Percentiles rank a stretch among this genome's conserved stretches.
phyloP scores from a whole-genome alignment of 2,113 vertebrate species.

The Ptilorrhoa leucosticta region DNA sequence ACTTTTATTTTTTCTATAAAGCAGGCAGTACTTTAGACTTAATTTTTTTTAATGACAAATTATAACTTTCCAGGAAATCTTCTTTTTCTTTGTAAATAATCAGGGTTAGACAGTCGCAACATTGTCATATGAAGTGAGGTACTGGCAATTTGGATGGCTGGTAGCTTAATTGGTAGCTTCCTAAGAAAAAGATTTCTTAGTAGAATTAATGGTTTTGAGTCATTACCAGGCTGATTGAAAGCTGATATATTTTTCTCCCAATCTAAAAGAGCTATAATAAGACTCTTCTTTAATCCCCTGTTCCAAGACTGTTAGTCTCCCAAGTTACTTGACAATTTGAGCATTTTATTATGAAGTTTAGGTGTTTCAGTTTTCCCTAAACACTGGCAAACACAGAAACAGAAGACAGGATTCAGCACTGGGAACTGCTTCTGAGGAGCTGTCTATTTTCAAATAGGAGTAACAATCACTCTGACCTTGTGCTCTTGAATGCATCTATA shows the following conservation, averaged over 20 bases:
- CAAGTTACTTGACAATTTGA: background rate
- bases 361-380: background rate
- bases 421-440: background rate
- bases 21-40: background rate
- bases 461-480: background rate
- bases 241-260: background rate
- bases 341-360: background rate
- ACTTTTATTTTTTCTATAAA: background rate
- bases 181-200: background rate
- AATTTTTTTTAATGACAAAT: background rate
- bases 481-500: background rate
- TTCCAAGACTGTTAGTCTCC: background rate
- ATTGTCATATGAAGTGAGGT: background rate
- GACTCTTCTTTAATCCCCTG: background rate
- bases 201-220: background rate
- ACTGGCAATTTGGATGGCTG: background rate
- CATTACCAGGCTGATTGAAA: background rate
- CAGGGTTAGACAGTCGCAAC: fast-evolving
- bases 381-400: background rate
- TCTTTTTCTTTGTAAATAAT: background rate
- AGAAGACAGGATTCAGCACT: background rate
- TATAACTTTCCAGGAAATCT: background rate
- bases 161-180: background rate
- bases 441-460: background rate
- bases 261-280: background rate